Evolutionary conservation across 64 coral and sea anemone genomes (phyloP), one percentile per base, ranked within the genome.

Genomic region (Montipora foliosa): DNA sequence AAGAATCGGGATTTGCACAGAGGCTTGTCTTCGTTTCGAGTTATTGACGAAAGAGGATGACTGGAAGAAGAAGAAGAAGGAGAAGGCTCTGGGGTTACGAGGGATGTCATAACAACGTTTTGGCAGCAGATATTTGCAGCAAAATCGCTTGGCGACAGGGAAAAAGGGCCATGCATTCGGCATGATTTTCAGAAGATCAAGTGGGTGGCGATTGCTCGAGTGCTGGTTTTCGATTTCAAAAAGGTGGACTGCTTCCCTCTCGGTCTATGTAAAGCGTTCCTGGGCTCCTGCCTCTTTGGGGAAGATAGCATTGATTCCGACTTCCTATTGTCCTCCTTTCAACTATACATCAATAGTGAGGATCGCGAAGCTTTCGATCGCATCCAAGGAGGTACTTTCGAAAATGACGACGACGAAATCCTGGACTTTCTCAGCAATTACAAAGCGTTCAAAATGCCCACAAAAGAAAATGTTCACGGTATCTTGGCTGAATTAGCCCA

Each of bases 61-160:
- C 52, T 60, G 6, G n/a, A n/a, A n/a, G 24, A 25, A 25, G 25
- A 29, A 29, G 80, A 82, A 82, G 80, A 82, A 44, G 80, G 80
- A 29, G 29, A 29, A 82, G 80, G 80, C 51, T 57, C 51, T 9
- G 80, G 80, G 7, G 80, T 82, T 5, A 60, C 60, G 13, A 62
- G 80, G 53, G 80, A 82, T 82, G 60, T 44, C 15, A 29, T 61
- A 60, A 37, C 52, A 13, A 60, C 80, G n/a, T 82, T 82, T 37
- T 82, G 80, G 80, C 51, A 82, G 24, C 80, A 82, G 80, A 60
- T 82, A 11, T 59, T 82, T 82, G 60, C 51, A 25, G 51, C 80
- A 29, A 82, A 44, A 66, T 44, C 44, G 51, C 51, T 82, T 49
- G 80, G 80, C 22, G n/a, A 57, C 60, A 66, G 60, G 21, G 51